phyloP scores from a whole-genome alignment of 2,797 vertebrate species.

The Sebastes kiyomatsui region DNA sequence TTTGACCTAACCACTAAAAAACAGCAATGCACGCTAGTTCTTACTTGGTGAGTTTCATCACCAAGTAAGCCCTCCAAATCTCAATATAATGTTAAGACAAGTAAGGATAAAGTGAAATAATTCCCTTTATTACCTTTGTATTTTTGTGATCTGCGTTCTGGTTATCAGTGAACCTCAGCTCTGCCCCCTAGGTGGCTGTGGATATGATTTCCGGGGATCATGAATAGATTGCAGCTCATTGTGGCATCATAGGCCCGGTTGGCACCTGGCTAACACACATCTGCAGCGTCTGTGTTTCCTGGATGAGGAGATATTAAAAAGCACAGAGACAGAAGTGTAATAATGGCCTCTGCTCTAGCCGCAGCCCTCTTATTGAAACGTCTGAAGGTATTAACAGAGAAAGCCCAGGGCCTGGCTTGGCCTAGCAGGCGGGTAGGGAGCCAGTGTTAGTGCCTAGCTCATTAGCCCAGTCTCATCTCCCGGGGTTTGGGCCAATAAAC shows the following conservation, averaged over 20 bases:
- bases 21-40: neutral
- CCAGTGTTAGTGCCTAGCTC: slow-evolving; percentile 77
- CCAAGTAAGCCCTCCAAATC: neutral
- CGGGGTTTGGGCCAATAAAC: slow-evolving; percentile 86
- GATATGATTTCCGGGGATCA: slow-evolving; percentile 39
- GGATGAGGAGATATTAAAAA: slow-evolving; percentile 81
- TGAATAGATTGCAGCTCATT: slow-evolving; percentile 59
- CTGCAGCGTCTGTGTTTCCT: slow-evolving; percentile 68
- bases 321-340: slow-evolving; percentile 77
- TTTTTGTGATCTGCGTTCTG: neutral
- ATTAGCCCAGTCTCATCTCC: slow-evolving; percentile 81
- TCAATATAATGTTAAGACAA: neutral
- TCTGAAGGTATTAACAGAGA: slow-evolving; percentile 82
- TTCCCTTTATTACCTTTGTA: neutral
- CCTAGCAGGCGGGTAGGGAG: slow-evolving; percentile 54
- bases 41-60: neutral
- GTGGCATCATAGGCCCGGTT: slow-evolving; percentile 45
- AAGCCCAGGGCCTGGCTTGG: slow-evolving; percentile 79
- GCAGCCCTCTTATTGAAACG: slow-evolving; percentile 82
- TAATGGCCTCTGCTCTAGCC: slow-evolving; percentile 75
- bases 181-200: neutral
- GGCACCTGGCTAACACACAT: slow-evolving; percentile 61
- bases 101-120: neutral
- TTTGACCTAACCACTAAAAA: neutral
- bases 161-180: slow-evolving; percentile 11